Evolutionary conservation across 2,888 invertebrate genomes (phyloP).

Genomic region (Cremastinae sp.): DNA sequence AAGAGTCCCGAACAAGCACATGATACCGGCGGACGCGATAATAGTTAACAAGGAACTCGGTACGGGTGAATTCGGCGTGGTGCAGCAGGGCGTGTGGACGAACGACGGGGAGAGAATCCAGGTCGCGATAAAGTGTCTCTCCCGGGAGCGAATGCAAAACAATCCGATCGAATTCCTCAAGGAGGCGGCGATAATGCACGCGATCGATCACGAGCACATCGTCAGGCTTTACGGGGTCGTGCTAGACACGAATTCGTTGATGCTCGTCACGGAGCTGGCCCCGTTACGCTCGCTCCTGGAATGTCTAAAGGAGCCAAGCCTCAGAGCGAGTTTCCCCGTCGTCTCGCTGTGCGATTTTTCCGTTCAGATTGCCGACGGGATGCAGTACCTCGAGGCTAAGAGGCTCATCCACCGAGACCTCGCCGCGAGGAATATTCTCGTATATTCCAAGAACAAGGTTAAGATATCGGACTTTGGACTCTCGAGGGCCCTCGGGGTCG

Average conservation of each 20-base stretch:
- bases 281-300: conserved; percentile 96
- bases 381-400: conserved; percentile 98
- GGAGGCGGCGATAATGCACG: conserved; percentile 99
- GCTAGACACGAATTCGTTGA: conserved; percentile 93
- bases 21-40: conserved; percentile 93
- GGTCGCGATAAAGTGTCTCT: conserved; percentile 98
- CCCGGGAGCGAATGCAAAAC: conserved; percentile 96
- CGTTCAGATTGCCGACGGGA: conserved; percentile 97
- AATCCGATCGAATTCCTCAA: conserved; percentile 98
- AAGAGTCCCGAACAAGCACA: conserved; percentile 90
- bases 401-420: conserved; percentile 98
- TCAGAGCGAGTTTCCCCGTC: conserved; percentile 95
- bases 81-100: conserved; percentile 98
- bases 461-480: conserved; percentile 99
- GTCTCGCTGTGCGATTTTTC: conserved; percentile 96
- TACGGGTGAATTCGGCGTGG: conserved; percentile 98
- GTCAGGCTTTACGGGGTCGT: conserved; percentile 99
- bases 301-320: conserved; percentile 95
- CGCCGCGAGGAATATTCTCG: conserved; percentile 98
- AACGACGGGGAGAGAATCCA: conserved; percentile 95
- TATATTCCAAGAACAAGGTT: conserved; percentile 97
- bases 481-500: conserved; percentile 96
- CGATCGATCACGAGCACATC: conserved; percentile 97
- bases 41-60: conserved; percentile 97
- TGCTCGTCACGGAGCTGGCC: conserved; percentile 94